Evolutionary conservation across 2,797 vertebrate species (phyloP).

Genomic region (Huso huso): DNA sequence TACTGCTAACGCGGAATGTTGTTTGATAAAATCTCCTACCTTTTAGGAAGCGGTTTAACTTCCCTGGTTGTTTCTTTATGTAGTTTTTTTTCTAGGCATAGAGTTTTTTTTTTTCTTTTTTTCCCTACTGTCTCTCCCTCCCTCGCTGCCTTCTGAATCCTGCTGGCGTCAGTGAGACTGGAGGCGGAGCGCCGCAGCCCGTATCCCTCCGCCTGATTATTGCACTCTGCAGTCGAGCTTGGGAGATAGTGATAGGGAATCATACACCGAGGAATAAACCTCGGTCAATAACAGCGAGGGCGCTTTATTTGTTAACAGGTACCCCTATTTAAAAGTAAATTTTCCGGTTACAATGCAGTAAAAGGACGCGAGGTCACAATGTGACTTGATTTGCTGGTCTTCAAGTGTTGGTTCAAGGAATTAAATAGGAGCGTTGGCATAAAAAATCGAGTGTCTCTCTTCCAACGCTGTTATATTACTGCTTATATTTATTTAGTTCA

Average conservation of each 20-base stretch:
- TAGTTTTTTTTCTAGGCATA: slow-evolving; percentile 31
- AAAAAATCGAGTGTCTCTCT: too few species aligned
- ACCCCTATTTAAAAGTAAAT: not conserved
- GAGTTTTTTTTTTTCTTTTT: slow-evolving; percentile 23
- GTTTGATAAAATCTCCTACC: slow-evolving; percentile 35
- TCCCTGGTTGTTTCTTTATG: slow-evolving; percentile 11
- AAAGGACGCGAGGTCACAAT: not conserved
- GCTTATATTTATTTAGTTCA: not conserved
- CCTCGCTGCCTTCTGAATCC: slow-evolving; percentile 40
- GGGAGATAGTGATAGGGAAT: slow-evolving; percentile 3
- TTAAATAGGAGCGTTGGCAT: not conserved
- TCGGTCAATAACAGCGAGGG: not conserved
- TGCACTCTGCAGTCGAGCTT: not conserved
- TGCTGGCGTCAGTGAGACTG: slow-evolving; percentile 55
- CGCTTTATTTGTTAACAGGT: slow-evolving; percentile 20
- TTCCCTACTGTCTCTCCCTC: slow-evolving; percentile 28
- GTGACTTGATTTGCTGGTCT: slow-evolving; percentile 3
- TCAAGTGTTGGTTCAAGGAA: not conserved
- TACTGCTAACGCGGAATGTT: not conserved
- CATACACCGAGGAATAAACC: slow-evolving; percentile 3
- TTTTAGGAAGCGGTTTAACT: slow-evolving; percentile 19
- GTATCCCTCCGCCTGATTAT: slow-evolving; percentile 55
- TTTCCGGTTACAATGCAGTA: not conserved
- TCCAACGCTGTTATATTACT: not conserved
- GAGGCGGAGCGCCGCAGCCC: slow-evolving; percentile 39